Percentiles rank a stretch among this genome's conserved stretches.
These are phyloP conservation scores for Chlamydotis undulata DNA, from an alignment of 2,113 vertebrate genomes.

Conservation along the genomic window DNA sequence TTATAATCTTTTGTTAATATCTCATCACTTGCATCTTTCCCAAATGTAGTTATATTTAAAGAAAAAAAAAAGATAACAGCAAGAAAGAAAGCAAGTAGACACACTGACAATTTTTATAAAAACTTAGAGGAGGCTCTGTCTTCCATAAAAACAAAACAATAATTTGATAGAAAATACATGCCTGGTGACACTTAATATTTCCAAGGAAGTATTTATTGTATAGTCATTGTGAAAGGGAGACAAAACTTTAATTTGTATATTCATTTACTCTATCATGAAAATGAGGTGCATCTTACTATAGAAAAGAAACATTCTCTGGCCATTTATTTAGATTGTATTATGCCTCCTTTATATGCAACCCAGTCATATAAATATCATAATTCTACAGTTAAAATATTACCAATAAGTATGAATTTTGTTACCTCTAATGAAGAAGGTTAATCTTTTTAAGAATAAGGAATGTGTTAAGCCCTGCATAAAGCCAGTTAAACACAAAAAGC, in stretches of 20 bases:
- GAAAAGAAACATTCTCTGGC: neutral
- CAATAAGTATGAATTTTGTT: neutral
- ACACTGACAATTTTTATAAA: neutral
- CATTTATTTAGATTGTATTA: neutral
- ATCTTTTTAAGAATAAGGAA: neutral
- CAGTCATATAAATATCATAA: neutral
- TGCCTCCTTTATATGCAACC: neutral
- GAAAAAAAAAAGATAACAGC: neutral
- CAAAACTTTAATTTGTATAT: neutral
- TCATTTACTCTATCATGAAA: neutral
- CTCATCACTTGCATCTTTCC: neutral
- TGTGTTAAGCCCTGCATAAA: neutral
- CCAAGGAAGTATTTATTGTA: slow-evolving; percentile 10
- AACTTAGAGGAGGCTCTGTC: neutral
- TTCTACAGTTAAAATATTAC: neutral
- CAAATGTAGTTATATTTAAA: neutral
- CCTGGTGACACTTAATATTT: slow-evolving; percentile 11
- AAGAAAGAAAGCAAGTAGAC: neutral
- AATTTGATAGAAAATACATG: slow-evolving; percentile 5
- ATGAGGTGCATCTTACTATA: neutral
- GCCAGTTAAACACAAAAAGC: neutral
- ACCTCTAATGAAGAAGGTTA: neutral
- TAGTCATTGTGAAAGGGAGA: neutral
- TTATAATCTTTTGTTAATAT: slow-evolving; percentile 42
- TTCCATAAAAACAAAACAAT: neutral